These are phyloP conservation scores for Galemys pyrenaicus DNA, from an alignment of 2,113 vertebrate species.

Conservation along the genomic window DNA sequence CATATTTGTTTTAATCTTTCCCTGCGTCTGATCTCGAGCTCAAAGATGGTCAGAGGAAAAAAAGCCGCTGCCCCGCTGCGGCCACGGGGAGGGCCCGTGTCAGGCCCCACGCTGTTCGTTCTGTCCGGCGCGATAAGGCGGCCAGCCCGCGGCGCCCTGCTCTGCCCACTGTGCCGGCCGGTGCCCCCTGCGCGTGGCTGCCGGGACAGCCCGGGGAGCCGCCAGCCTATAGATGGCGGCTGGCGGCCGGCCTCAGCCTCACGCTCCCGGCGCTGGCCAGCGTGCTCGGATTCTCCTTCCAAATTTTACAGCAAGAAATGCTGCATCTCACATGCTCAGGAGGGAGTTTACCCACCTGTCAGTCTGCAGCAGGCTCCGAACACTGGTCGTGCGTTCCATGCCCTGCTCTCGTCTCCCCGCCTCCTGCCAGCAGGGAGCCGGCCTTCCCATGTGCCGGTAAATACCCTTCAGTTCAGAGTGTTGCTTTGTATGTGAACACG, in stretches of 20 bases:
- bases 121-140: slow-evolving; percentile 85
- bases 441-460: background rate
- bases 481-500: background rate
- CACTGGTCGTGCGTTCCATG: background rate
- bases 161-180: background rate
- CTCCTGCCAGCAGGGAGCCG: background rate
- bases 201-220: background rate
- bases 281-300: background rate
- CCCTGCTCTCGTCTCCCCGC: background rate
- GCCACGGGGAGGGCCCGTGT: slow-evolving; percentile 86
- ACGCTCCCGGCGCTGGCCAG: background rate
- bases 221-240: fast-evolving
- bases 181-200: background rate
- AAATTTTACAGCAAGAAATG: background rate
- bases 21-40: slow-evolving; percentile 89
- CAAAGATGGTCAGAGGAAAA: slow-evolving; percentile 90
- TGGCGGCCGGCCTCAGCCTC: background rate
- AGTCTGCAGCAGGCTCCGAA: fast-evolving
- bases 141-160: slow-evolving; percentile 69
- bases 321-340: fast-evolving
- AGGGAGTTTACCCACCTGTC: background rate
- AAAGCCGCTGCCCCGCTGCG: slow-evolving; percentile 87
- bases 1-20: slow-evolving; percentile 99
- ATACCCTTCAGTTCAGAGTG: background rate
- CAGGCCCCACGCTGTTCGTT: slow-evolving; percentile 85